Base-by-base conservation (phyloP, 2,888 invertebrate species). In the Eumerus sabulonum region DNA sequence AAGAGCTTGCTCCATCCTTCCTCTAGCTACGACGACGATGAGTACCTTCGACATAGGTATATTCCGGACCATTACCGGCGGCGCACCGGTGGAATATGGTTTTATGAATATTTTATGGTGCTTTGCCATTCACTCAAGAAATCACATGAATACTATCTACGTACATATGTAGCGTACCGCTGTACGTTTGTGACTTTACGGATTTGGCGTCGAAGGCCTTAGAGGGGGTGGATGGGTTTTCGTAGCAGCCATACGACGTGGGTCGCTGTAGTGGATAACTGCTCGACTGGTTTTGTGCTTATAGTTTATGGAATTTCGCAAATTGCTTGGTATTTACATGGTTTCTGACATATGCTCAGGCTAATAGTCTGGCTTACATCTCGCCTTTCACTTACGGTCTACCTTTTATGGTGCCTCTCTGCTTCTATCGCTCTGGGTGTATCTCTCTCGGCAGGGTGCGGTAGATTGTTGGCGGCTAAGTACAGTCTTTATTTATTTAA, bases 281-380 rank as follows among this genome's bases (percentile, higher is more conserved):
- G 77, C 16, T 51, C 67, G 76, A 56, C 73, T 73, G 62, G 67
- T 72, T 67, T 53, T 57, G 57, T 73, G 73, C 73, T 73, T 73
- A 77, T 63, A 77, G 77, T 77, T 77, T 77, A 77, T 77, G 77
- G 77, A 74, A 74, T 79, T 79, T 79, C 56, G 79, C 74, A 79
- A 79, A 79, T 79, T 79, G 79, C 74, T 74, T 63, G 64, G 73
- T 79, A 79, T 79, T 79, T 79, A 79, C 74, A 79, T 74, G 73
- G 73, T 77, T 77, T 68, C 77, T 77, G 77, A 77, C 77, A 77
- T 74, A 79, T 74, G 74, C 68, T 74, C 68, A 38, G 64, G 74
- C 79, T 79, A 74, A 73, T 79, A 73, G 79, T 64, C 48, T 79
- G 68, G 68, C 74, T 74, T 74, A 64, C 64, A 74, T 73, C 74